Evolutionary conservation across 2,797 vertebrate genomes (phyloP).

Genomic region (Halcyon leucocephala): DNA sequence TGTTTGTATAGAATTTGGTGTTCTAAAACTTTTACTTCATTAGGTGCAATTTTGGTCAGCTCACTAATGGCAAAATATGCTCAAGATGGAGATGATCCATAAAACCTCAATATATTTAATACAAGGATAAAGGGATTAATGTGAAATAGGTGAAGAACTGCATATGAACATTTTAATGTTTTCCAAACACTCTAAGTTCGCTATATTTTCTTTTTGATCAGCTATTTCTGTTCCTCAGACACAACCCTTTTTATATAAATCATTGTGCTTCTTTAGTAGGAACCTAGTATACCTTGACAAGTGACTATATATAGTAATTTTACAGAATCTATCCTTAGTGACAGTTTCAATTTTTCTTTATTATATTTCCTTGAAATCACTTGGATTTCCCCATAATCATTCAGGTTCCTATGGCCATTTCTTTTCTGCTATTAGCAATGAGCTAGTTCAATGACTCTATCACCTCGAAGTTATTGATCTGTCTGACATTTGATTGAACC

Average conservation of each 20-base stretch:
- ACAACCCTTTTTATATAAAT: neutral
- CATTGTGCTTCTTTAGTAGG: neutral
- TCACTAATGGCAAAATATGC: neutral
- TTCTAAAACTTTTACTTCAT: constrained; percentile 6
- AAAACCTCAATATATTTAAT: neutral
- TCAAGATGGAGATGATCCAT: neutral
- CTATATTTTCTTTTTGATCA: neutral
- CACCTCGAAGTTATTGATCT: constrained; percentile 68
- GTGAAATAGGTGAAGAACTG: neutral
- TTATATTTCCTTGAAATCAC: neutral
- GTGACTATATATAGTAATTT: neutral
- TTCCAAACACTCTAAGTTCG: neutral
- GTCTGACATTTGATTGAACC: constrained; percentile 67
- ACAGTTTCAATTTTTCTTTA: constrained; percentile 7
- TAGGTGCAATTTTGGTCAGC: neutral
- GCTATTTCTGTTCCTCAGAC: neutral
- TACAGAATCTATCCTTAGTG: neutral
- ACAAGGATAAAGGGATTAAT: neutral
- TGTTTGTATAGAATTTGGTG: neutral
- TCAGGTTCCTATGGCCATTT: constrained; percentile 16
- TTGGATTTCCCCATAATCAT: neutral
- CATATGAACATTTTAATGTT: neutral
- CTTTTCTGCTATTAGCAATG: constrained; percentile 14
- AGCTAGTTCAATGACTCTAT: constrained; percentile 34
- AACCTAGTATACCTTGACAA: neutral